Base-by-base conservation (phyloP, 2,888 invertebrate genomes). In the Netelia inedita region DNA sequence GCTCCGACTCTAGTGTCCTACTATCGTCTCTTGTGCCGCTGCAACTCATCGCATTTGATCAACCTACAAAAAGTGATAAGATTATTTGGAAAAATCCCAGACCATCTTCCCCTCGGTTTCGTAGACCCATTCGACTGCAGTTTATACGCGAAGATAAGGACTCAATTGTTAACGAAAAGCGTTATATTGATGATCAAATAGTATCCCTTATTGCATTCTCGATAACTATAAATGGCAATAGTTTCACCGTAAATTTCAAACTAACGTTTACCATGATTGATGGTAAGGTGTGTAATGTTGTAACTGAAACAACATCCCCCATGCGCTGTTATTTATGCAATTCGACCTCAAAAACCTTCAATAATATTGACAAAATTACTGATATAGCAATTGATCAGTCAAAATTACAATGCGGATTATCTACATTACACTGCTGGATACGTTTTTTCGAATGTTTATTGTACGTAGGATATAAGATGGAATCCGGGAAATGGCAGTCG, bases 1-100 rank as follows among this genome's bases (percentile, higher is more conserved):
- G 65, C 53, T 82, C 84, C 14, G 85, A 86, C 73, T 28, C 82
- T 14, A 83, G 46, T 66, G 61, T 85, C 68, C 63, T 83, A 68
- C 68, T 85, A 35, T 80, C 80, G 23, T 85, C 83, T 2, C 28
- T 83, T 43, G 84, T 80, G 23, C 84, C 78, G 21, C 41, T 80
- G 11, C 78, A 80, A 66, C 6, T 85, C 1, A 2, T 61, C 28
- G 59, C 35, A 16, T 21, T 9, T 16, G 63, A 72, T 73, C 9
- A 73, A 6, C 41, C 50, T 28, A 28, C 28, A 19, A 23, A 75
- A 19, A 78, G 50, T 43, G 59, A 69, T 43, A 28, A 55, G 9
- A 19, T 55, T 9, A 16, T 75, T n/a, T 80, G 72, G 84, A 80
- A 84, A 65, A 78, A 73, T 55, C 55, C 16, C 2, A 55, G 23